phyloP scores from a whole-genome alignment of 2,888 invertebrate genomes.

The Eurytoma californica region DNA sequence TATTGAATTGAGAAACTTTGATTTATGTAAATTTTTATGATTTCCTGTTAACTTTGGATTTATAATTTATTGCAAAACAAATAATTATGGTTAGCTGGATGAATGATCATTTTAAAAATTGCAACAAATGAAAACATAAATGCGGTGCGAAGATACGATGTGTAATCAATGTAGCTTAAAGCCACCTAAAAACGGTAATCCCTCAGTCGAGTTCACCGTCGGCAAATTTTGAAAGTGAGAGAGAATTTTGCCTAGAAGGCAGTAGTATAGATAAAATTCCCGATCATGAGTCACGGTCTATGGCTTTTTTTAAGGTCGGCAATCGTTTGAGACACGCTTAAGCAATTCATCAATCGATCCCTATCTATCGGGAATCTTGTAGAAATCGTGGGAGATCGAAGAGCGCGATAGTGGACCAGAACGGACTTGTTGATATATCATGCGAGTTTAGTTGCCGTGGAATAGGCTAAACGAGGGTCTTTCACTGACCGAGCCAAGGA shows the following conservation, averaged over 20 bases:
- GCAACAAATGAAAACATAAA: slow-evolving; percentile 49
- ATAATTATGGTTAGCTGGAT: neutral
- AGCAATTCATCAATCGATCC: slow-evolving; percentile 61
- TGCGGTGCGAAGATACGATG: slow-evolving; percentile 17
- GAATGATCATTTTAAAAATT: slow-evolving; percentile 12
- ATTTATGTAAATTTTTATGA: neutral
- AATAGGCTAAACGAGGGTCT: slow-evolving; percentile 18
- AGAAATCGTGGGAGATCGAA: slow-evolving; percentile 59
- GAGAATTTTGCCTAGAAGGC: slow-evolving; percentile 6
- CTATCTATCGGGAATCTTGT: slow-evolving; percentile 58
- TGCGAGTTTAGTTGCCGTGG: slow-evolving; percentile 12
- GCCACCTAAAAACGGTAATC: slow-evolving; percentile 46
- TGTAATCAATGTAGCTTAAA: slow-evolving; percentile 54
- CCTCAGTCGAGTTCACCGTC: no score
- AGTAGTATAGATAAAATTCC: slow-evolving; percentile 38
- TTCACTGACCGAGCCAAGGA: slow-evolving; percentile 11
- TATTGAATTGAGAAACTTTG: no score
- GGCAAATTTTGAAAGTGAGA: slow-evolving; percentile 37
- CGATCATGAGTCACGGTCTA: slow-evolving; percentile 36
- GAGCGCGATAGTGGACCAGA: slow-evolving; percentile 34
- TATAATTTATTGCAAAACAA: neutral
- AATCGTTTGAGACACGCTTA: slow-evolving; percentile 54
- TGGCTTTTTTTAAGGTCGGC: slow-evolving; percentile 45
- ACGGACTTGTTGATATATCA: slow-evolving; percentile 35
- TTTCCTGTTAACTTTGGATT: no score